phyloP scores from a whole-genome alignment of 1,140 invertebrate genomes.

The Hestina assimilis region DNA sequence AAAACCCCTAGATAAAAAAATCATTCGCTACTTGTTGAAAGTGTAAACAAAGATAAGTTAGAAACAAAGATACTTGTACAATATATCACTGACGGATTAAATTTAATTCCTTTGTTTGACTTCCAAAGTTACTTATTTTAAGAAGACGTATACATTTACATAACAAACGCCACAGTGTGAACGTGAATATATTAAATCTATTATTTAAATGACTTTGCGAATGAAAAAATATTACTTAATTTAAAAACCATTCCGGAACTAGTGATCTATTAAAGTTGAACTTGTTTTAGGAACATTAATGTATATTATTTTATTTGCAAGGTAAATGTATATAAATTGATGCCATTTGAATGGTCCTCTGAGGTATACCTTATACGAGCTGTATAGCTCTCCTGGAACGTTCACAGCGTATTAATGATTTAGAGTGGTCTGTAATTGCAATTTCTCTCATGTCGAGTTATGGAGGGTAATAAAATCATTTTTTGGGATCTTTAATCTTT shows the following conservation, averaged over 20 bases:
- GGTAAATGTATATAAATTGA: slow-evolving; percentile 11
- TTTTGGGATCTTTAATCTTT: too few relatives aligned
- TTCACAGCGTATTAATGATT: not conserved
- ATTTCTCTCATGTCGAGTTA: too few relatives aligned
- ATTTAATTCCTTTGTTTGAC: not conserved
- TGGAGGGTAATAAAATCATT: too few relatives aligned
- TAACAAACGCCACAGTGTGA: too few relatives aligned
- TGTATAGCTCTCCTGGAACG: slow-evolving; percentile 7
- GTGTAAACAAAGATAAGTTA: slow-evolving; percentile 10
- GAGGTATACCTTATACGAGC: slow-evolving; percentile 7
- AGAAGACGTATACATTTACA: not conserved
- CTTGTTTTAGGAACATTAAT: not conserved
- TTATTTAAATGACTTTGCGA: too few relatives aligned
- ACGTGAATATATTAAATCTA: not conserved
- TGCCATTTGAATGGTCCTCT: slow-evolving; percentile 10
- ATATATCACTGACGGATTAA: not conserved
- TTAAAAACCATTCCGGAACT: not conserved
- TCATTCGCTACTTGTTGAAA: slow-evolving; percentile 18
- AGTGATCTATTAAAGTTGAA: not conserved
- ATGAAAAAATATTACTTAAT: not conserved
- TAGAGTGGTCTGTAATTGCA: not conserved
- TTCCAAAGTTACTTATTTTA: not conserved
- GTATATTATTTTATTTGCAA: not conserved
- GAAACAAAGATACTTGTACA: not conserved
- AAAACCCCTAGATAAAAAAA: slow-evolving; percentile 1